Base-by-base conservation (phyloP, 2,888 invertebrate genomes). In the Andrena minutula region DNA sequence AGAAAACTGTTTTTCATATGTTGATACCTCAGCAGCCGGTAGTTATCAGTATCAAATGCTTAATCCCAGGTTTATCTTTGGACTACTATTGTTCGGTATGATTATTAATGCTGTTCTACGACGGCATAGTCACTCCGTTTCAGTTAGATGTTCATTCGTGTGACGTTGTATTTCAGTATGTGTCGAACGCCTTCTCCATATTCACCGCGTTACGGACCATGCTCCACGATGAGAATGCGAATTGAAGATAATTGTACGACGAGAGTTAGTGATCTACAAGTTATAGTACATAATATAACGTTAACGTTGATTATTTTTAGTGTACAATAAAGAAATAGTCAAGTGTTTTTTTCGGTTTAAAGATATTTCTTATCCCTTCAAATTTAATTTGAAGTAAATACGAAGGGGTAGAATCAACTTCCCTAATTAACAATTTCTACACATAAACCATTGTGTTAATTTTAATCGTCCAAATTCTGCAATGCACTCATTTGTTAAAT, bases 181-280 rank as follows among this genome's bases (percentile, higher is more conserved):
- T 89, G n/a, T 83, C 89, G 1, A 86, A 86, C 47, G 70, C 82
- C 3, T 75, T 85, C 32, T 87, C 89, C 0, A 73, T 80, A 26
- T 89, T 89, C 65, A 86, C 88, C 30, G 79, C 85, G 8, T 47
- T 89, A 16, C 84, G 86, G 47, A 26, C 53, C 10, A 5, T 73
- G 0, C 7, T 53, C 8, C 1, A 7, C 20, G 53, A 53, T 5
- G 53, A 53, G 20, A 20, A 20, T 53, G 53, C n/a, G 7, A 53
- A 7, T 8, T 53, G 20, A 53, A 20, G 35, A 2, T 10, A 35
- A 35, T 35, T 35, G 35, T 35, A 35, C 35, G 10, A 10, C 10
- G 35, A 35, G 35, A 35, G 35, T 35, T 35, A 35, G 35, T 35
- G 35, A 10, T 35, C 35, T 35, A 35, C 10, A 35, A 2, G 35